These are phyloP conservation scores for Sinosuthora webbiana DNA, from an alignment of 2,113 vertebrate genomes.

Conservation along the genomic window DNA sequence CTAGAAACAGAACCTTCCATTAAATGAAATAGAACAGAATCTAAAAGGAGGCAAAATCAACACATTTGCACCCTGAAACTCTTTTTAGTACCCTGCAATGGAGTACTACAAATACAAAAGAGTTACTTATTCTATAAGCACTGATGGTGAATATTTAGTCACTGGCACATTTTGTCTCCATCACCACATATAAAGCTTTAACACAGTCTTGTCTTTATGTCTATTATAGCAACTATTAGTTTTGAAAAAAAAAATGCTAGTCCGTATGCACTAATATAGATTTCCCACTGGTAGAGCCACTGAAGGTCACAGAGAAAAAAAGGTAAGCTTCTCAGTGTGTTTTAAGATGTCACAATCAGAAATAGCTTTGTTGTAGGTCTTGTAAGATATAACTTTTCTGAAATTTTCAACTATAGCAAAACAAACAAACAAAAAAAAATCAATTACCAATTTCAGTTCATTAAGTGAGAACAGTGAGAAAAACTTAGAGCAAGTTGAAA, in stretches of 20 bases:
- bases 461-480: background rate
- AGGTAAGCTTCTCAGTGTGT: background rate
- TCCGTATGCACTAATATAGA: background rate
- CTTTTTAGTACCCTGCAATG: background rate
- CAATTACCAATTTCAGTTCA: background rate
- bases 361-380: background rate
- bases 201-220: background rate
- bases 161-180: background rate
- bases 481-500: background rate
- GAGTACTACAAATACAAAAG: background rate
- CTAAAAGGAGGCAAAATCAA: background rate
- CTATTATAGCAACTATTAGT: background rate
- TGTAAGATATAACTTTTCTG: background rate
- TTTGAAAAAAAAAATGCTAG: background rate
- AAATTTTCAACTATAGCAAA: background rate
- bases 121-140: background rate
- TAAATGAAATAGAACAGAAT: background rate
- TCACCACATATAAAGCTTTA: background rate
- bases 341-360: background rate
- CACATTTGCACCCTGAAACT: background rate
- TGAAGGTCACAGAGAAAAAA: background rate
- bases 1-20: background rate
- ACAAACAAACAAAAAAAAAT: background rate
- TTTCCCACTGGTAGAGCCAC: background rate
- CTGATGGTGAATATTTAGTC: background rate